phyloP scores from a whole-genome alignment of 2,888 invertebrate species.

The Rhagonycha fulva region DNA sequence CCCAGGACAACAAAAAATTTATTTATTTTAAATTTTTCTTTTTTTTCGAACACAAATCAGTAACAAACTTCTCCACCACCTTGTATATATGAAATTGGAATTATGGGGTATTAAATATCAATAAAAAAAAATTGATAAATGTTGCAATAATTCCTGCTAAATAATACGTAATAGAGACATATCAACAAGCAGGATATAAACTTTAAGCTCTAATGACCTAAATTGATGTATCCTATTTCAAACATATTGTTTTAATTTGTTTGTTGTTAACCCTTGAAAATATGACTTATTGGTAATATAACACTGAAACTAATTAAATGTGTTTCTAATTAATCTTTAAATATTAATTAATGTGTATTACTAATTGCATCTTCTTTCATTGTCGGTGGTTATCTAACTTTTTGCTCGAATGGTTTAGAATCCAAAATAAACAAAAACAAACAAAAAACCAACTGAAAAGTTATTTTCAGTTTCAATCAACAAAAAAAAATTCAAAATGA shows the following conservation, averaged over 20 bases:
- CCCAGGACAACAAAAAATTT: too few species aligned
- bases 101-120: neutral
- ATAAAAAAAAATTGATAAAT: neutral
- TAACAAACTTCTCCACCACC: neutral
- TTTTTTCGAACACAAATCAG: too few species aligned
- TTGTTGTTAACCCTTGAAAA: neutral
- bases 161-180: neutral
- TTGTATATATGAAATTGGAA: neutral
- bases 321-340: neutral
- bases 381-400: neutral
- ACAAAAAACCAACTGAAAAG: too few species aligned
- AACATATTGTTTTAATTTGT: neutral
- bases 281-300: neutral
- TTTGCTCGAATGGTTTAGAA: too few species aligned
- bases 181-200: constrained; percentile 9
- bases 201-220: constrained; percentile 19
- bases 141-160: neutral
- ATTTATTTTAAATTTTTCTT: too few species aligned
- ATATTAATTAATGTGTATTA: too few species aligned
- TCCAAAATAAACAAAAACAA: too few species aligned
- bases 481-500: neutral
- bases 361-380: neutral
- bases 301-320: neutral
- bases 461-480: too few species aligned
- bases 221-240: constrained; percentile 15